Evolutionary conservation across 1,140 invertebrate genomes (phyloP).

Genomic region (Drepana arcuata): DNA sequence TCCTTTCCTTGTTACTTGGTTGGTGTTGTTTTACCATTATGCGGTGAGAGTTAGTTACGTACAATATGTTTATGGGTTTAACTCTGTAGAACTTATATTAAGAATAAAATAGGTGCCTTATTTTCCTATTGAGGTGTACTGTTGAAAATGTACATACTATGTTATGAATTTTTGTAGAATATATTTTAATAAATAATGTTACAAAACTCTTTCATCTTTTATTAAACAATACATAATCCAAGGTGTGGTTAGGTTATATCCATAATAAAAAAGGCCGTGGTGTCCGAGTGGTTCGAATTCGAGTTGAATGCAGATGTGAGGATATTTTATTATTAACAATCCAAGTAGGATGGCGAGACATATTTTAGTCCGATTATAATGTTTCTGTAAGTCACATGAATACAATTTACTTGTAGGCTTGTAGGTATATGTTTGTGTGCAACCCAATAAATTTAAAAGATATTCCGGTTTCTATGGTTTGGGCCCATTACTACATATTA

Average conservation of each 20-base stretch:
- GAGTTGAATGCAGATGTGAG: not conserved
- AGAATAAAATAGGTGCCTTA: slow-evolving; percentile 46
- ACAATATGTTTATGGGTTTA: slow-evolving; percentile 25
- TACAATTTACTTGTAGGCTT: too few relatives aligned
- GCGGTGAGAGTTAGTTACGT: slow-evolving; percentile 37
- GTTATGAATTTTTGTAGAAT: slow-evolving; percentile 60
- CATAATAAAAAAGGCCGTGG: not conserved
- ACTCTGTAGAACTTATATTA: slow-evolving; percentile 15
- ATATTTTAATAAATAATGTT: slow-evolving; percentile 65
- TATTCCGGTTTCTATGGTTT: too few relatives aligned
- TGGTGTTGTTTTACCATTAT: slow-evolving; percentile 16
- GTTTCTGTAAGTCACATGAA: not conserved
- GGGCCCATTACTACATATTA: too few relatives aligned
- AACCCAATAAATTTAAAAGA: too few relatives aligned
- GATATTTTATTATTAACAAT: not conserved
- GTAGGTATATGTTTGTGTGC: too few relatives aligned
- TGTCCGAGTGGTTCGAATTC: not conserved
- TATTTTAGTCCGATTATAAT: not conserved
- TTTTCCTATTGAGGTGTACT: slow-evolving; percentile 51
- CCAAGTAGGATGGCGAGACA: not conserved
- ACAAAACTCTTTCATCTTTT: slow-evolving; percentile 31
- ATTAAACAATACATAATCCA: slow-evolving; percentile 2
- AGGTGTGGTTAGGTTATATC: not conserved
- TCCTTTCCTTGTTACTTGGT: slow-evolving; percentile 15
- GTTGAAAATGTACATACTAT: slow-evolving; percentile 61